Conservation (phyloP, 2,113 vertebrate species). For the Nipponia nippon region DNA sequence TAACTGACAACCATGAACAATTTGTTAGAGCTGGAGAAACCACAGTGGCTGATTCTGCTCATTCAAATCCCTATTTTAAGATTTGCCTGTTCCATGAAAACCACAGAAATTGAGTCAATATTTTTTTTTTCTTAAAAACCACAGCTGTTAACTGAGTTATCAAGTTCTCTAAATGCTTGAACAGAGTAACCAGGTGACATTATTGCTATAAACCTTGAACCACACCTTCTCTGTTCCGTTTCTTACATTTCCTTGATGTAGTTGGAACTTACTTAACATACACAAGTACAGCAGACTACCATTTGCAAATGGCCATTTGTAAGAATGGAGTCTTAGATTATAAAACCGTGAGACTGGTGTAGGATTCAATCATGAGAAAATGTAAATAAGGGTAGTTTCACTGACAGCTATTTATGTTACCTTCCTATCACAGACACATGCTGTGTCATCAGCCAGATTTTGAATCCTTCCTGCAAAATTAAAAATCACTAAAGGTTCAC, state of each 20-base stretch:
- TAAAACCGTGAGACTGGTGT: neutral
- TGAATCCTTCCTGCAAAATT: neutral
- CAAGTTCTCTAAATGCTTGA: neutral
- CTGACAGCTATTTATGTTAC: neutral
- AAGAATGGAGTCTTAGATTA: neutral
- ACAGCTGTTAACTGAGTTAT: neutral
- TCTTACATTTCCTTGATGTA: neutral
- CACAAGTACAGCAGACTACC: neutral
- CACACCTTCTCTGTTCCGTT: neutral
- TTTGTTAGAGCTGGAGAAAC: neutral
- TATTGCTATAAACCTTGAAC: neutral
- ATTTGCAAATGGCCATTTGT: neutral
- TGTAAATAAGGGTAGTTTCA: neutral
- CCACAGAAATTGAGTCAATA: neutral
- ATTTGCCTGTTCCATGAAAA: neutral
- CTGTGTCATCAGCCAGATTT: neutral
- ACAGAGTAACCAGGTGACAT: neutral
- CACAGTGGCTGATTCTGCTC: neutral
- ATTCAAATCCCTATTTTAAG: neutral
- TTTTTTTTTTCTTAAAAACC: neutral
- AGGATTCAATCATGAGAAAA: neutral
- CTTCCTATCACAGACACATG: neutral
- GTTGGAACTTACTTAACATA: neutral
- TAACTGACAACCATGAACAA: neutral
- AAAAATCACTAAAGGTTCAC: neutral